These are phyloP conservation scores for Vidua chalybeata DNA, from an alignment of 2,113 vertebrate genomes.

Conservation along the genomic window DNA sequence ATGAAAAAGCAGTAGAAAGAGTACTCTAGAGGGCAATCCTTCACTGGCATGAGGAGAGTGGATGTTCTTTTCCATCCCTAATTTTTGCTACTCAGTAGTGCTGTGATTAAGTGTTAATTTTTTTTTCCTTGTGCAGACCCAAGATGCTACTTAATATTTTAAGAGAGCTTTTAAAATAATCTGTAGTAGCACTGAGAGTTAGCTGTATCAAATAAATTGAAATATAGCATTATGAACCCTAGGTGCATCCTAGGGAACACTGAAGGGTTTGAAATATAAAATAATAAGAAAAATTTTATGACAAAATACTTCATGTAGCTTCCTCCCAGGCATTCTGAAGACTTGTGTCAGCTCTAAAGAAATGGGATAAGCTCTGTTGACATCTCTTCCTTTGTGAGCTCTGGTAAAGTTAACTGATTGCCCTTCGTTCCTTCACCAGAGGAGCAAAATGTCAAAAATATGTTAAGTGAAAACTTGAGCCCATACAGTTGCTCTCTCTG, in stretches of 20 bases:
- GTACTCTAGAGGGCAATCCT: constrained; percentile 27
- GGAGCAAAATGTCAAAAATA: constrained; percentile 41
- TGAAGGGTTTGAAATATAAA: not conserved
- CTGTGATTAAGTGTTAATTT: constrained; percentile 12
- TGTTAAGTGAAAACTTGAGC: constrained; percentile 27
- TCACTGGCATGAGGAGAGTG: not conserved
- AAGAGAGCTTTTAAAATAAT: constrained; percentile 46
- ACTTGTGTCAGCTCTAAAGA: not conserved
- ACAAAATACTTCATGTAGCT: not conserved
- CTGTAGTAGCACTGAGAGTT: not conserved
- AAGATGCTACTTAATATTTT: constrained; percentile 22
- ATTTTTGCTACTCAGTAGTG: not conserved
- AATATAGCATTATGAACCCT: not conserved
- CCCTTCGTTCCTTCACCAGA: not conserved
- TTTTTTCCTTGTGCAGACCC: not conserved
- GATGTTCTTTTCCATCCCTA: not conserved
- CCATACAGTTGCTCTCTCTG: not conserved
- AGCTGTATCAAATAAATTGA: constrained; percentile 15
- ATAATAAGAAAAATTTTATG: not conserved
- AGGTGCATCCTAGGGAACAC: not conserved
- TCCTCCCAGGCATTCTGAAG: not conserved
- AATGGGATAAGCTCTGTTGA: not conserved
- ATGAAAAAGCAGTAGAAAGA: constrained; percentile 2
- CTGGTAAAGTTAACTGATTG: constrained; percentile 11
- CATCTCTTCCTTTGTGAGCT: not conserved